Evolutionary conservation across 2,888 invertebrate species (phyloP).

Genomic region (Sialis fuliginosa): DNA sequence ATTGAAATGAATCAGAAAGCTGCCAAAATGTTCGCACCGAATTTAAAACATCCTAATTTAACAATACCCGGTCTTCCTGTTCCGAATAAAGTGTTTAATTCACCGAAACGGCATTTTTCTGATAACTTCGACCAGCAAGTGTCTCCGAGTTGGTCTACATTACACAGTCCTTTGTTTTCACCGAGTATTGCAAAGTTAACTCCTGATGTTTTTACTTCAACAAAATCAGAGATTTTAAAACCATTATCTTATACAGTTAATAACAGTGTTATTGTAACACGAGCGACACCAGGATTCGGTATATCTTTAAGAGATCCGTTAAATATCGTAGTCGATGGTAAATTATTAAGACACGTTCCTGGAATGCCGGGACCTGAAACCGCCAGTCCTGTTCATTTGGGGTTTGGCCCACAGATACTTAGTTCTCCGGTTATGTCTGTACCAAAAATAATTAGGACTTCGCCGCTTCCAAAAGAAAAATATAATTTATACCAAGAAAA

Average conservation of each 20-base stretch:
- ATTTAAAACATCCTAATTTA: slow-evolving; percentile 22
- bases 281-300: not conserved
- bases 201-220: not conserved
- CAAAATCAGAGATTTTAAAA: not conserved
- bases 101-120: slow-evolving; percentile 4
- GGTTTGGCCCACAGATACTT: slow-evolving; percentile 15
- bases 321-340: slow-evolving; percentile 40
- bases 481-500: not conserved
- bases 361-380: slow-evolving; percentile 65
- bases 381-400: slow-evolving; percentile 4
- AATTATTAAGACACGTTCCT: slow-evolving; percentile 69
- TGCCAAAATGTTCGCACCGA: slow-evolving; percentile 24
- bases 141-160: not conserved
- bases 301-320: slow-evolving; percentile 27
- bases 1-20: slow-evolving; percentile 26
- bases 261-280: not conserved
- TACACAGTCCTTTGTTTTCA: not conserved
- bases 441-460: slow-evolving; percentile 4
- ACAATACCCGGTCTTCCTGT: slow-evolving; percentile 17
- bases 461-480: not conserved
- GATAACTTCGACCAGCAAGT: slow-evolving; percentile 1
- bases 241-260: not conserved
- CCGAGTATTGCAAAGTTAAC: not conserved
- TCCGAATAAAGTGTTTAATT: slow-evolving; percentile 10
- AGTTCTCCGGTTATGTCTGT: slow-evolving; percentile 13